Evolutionary conservation across 2,113 vertebrate genomes (phyloP), one percentile per base, ranked within the genome.

Genomic region (Mormyrus lacerda): DNA sequence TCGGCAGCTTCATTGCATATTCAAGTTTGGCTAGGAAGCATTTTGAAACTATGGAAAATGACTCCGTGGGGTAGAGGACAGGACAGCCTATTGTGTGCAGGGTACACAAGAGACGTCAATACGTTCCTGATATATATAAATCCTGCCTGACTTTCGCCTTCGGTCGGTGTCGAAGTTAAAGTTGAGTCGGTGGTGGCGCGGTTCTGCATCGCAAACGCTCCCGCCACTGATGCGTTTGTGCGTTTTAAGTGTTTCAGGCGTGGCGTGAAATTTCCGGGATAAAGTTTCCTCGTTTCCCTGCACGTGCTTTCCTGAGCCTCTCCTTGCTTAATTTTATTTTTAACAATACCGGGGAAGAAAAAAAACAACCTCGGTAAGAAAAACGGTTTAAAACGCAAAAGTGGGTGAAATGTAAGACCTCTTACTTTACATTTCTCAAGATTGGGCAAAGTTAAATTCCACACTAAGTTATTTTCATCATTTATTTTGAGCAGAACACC

Each of bases 1-100:
- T 97, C 96, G 96, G 95, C 95, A 97, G 95, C 96, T 97, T 97
- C 96, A 95, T 97, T 97, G 97, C 96, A 96, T 97, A 99, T 98
- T 97, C 97, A 97, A 96, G 97, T 97, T 97, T 93, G 97, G 96
- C 97, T 95, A 98, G 97, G 98, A 98, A 98, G 96, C 96, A 95
- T 98, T 98, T 95, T 93, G 96, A 95, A 97, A 94, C 95, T 96
- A 95, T 91, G 94, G 95, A 95, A 96, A 97, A 97, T 95, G 95
- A 96, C 96, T 95, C 96, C 91, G 95, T 95, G 94, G 96, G 96
- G 96, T 93, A 94, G 95, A 53, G 95, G 95, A 94, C 93, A 94
- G 92, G 91, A 91, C 87, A 91, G 91, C 88, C 89, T 94, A 95
- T 96, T 96, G 94, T 94, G 90, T 92, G 92, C 48, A 44, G 42